Conservation (phyloP, 1,140 invertebrate species). For the Anagrus nilaparvatae region DNA sequence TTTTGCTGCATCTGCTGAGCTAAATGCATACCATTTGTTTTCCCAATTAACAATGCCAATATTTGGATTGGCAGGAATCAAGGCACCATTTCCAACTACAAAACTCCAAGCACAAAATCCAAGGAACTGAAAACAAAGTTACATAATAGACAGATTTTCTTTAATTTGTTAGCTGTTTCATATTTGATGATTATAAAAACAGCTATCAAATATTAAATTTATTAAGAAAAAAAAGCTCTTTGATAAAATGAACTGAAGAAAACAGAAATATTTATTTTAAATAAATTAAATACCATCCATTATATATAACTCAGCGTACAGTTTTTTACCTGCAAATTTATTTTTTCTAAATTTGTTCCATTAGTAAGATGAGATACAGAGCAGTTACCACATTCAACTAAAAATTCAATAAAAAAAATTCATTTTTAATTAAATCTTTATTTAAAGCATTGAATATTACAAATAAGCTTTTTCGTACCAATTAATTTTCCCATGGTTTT, state of each 20-base stretch:
- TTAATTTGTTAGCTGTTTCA: constrained; percentile 1
- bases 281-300: neutral
- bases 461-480: constrained; percentile 26
- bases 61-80: constrained; percentile 55
- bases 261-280: neutral
- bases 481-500: constrained; percentile 36
- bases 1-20: constrained; percentile 41
- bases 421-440: neutral
- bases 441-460: constrained; percentile 1
- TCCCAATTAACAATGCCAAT: constrained; percentile 48
- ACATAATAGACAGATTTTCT: too few species aligned
- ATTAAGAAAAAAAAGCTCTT: neutral
- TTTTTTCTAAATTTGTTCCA: constrained; percentile 36
- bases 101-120: constrained; percentile 56
- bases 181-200: neutral
- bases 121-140: constrained; percentile 42
- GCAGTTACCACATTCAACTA: constrained; percentile 31
- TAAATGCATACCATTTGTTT: constrained; percentile 49
- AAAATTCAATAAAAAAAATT: constrained; percentile 13
- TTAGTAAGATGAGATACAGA: constrained; percentile 33
- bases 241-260: neutral
- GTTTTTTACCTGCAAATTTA: constrained; percentile 35
- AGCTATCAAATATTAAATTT: neutral
- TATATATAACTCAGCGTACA: too few species aligned
- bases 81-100: constrained; percentile 45